Evolutionary conservation across 2,113 vertebrate genomes (phyloP), one percentile per base, ranked within the genome.

Genomic region (Amblyopsis rosae): DNA sequence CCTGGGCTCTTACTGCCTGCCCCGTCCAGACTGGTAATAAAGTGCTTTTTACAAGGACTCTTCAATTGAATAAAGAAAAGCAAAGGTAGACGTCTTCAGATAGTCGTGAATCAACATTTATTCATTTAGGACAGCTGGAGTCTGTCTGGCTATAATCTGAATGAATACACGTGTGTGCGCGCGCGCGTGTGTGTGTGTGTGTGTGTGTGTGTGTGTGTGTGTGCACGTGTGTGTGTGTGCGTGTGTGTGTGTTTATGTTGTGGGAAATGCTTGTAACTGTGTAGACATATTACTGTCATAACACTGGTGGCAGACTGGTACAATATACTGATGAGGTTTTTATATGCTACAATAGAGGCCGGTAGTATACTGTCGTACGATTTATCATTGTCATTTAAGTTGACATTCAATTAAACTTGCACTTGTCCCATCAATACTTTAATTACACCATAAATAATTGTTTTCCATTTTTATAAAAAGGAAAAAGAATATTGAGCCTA

Each of bases 371-470:
- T n/a, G 70, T 75, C 70, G 79, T 59, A 33, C 69, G 77, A 77
- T 83, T 76, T 74, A 72, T 72, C 15, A 55, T 73, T 87, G 82
- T 83, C 82, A 87, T 87, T 86, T 70, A 85, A 70, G 19, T 45
- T 77, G 85, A 72, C 73, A 67, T 81, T 91, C 82, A 91, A 89
- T 92, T 92, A 92, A 90, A 87, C 77, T 87, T 90, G 87, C 86
- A 89, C 87, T 88, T 77, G 80, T 86, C 80, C 83, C 86, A 71
- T 83, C 82, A 81, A 86, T 90, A 83, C 75, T 90, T 88, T 92
- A 92, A 91, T 93, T 92, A 93, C 86, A 88, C 63, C 71, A 78
- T 80, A 56, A 84, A 90, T 87, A 90, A 92, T 90, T 91, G 83
- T 92, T 90, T 87, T 85, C 61, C 65, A 76, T 63, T 77, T 87